Evolutionary conservation across 2,888 invertebrate genomes (phyloP).

Genomic region (Hermaeophaga mercurialis): DNA sequence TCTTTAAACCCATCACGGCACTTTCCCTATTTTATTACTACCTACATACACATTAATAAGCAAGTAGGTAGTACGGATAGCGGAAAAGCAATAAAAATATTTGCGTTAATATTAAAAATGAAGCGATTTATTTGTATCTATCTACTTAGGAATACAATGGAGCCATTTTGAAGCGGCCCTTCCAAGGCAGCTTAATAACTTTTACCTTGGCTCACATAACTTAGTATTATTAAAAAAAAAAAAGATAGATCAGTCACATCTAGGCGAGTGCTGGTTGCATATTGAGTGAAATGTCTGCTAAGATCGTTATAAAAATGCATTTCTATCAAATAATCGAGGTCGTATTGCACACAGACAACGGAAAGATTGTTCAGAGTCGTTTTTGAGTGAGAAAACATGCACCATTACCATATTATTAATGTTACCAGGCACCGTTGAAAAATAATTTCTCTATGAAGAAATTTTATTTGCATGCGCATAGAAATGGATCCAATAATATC

Average conservation of each 20-base stretch:
- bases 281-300: background rate
- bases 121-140: background rate
- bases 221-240: background rate
- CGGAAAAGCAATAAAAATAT: background rate
- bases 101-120: background rate
- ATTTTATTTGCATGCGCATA: background rate
- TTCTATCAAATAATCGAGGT: background rate
- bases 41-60: constrained; percentile 5
- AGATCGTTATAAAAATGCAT: background rate
- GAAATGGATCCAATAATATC: no score
- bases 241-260: background rate
- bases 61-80: background rate
- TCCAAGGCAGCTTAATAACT: constrained; percentile 1
- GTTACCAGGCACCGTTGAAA: background rate
- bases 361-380: background rate
- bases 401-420: background rate
- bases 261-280: background rate
- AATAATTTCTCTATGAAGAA: background rate
- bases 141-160: constrained; percentile 1
- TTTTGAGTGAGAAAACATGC: background rate
- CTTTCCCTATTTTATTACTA: constrained; percentile 8
- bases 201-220: constrained; percentile 3
- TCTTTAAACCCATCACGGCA: constrained; percentile 8
- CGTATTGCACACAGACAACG: background rate
- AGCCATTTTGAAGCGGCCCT: background rate